Percentiles rank a stretch among this genome's conserved stretches.
Conservation (phyloP, 2,113 vertebrate species). For the Heliornis fulica region DNA sequence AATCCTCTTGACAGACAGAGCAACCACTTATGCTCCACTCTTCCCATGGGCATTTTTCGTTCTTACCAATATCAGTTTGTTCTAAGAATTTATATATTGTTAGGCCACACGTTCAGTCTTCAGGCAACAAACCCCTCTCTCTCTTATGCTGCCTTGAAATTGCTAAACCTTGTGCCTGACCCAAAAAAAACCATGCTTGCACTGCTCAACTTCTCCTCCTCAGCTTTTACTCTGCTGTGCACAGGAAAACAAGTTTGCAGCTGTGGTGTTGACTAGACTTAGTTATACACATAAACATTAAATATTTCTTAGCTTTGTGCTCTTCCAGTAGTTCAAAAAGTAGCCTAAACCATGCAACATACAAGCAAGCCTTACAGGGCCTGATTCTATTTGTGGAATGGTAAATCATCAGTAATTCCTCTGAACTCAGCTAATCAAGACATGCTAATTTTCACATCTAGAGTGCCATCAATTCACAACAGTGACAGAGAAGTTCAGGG, state of each 20-base stretch:
- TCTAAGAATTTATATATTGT: background rate
- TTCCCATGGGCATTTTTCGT: background rate
- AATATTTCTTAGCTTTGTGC: background rate
- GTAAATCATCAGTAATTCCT: background rate
- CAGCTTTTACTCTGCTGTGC: background rate
- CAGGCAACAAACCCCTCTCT: background rate
- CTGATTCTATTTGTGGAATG: slow-evolving; percentile 4
- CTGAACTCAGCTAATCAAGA: background rate
- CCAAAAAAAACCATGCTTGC: background rate
- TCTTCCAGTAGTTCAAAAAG: slow-evolving; percentile 17
- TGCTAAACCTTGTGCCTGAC: background rate
- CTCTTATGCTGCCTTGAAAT: background rate
- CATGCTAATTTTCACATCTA: background rate
- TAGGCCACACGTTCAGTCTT: background rate
- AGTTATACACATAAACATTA: background rate
- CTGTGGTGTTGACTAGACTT: background rate
- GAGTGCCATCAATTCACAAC: background rate
- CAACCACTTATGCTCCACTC: background rate
- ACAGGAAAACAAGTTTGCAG: background rate
- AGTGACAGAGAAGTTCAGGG: background rate
- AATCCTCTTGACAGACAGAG: background rate
- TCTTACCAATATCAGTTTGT: background rate
- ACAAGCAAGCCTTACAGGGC: background rate
- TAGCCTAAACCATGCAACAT: slow-evolving; percentile 2
- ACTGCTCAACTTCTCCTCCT: background rate